These are phyloP conservation scores for Caenorhabditis sp. DNA, from an alignment of 2,888 invertebrate genomes.

Conservation along the genomic window DNA sequence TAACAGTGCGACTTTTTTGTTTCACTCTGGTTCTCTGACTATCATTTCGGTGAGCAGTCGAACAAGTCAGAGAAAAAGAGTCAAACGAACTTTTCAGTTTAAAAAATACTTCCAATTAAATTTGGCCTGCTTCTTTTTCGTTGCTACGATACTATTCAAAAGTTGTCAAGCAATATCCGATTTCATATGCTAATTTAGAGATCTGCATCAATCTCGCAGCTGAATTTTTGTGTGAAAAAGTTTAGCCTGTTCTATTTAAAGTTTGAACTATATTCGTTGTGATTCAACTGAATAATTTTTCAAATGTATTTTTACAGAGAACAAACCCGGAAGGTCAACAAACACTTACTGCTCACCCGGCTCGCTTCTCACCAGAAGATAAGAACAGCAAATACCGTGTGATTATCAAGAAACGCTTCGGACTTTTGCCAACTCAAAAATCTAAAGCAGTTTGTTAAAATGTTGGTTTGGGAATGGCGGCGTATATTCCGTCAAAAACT, in stretches of 20 bases:
- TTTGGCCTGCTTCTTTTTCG: neutral
- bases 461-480: conserved; percentile 58
- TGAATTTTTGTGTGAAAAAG: too few relatives aligned
- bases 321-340: conserved; percentile 82
- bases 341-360: conserved; percentile 89
- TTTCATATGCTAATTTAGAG: neutral
- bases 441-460: conserved; percentile 73
- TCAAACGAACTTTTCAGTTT: neutral
- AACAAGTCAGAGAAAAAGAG: neutral
- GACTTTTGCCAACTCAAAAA: conserved; percentile 84
- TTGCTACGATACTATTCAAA: neutral
- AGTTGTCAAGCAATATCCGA: neutral
- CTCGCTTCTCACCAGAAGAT: conserved; percentile 93
- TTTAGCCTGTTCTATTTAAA: too few relatives aligned
- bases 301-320: conserved; percentile 81
- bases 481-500: conserved; percentile 57
- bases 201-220: neutral
- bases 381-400: conserved; percentile 88
- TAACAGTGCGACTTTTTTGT: too few relatives aligned
- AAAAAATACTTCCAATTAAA: too few relatives aligned
- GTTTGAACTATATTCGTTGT: too few relatives aligned
- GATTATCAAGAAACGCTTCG: conserved; percentile 87
- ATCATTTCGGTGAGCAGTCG: neutral
- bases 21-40: neutral
- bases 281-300: too few relatives aligned